These are phyloP conservation scores for Manduca sexta DNA, from an alignment of 1,140 invertebrate species.

Conservation along the genomic window DNA sequence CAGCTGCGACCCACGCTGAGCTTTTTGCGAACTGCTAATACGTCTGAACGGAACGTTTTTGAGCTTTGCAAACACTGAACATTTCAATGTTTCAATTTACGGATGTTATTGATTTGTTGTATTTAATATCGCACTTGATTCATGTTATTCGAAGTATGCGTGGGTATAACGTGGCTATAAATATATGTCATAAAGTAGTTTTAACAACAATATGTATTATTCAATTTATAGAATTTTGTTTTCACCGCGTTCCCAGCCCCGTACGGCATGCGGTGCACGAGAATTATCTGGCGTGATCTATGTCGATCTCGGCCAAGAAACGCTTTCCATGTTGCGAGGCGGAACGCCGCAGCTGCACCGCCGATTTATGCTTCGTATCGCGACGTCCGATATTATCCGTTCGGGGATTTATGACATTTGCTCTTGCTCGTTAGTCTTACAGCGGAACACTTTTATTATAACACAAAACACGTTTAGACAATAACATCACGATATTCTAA, in stretches of 20 bases:
- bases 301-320: conserved; percentile 39
- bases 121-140: no score
- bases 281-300: conserved; percentile 40
- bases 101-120: not conserved
- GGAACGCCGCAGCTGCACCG: conserved; percentile 21
- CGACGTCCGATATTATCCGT: conserved; percentile 26
- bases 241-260: conserved; percentile 20
- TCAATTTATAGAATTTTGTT: conserved; percentile 21
- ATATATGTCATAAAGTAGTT: no score
- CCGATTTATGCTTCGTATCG: conserved; percentile 30
- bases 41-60: conserved; percentile 36
- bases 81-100: conserved; percentile 7
- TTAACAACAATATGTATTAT: not conserved
- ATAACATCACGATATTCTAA: conserved; percentile 13
- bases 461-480: conserved; percentile 1
- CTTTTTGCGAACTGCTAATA: conserved; percentile 58
- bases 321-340: conserved; percentile 43
- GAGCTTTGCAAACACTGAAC: conserved; percentile 25
- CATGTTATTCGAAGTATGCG: no score
- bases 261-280: conserved; percentile 22
- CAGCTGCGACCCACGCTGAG: conserved; percentile 62
- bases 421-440: conserved; percentile 13
- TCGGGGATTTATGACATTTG: conserved; percentile 27
- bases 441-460: conserved; percentile 2
- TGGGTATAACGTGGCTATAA: no score